Evolutionary conservation across 2,113 vertebrate genomes (phyloP).

Genomic region (Zosterops pallidus): DNA sequence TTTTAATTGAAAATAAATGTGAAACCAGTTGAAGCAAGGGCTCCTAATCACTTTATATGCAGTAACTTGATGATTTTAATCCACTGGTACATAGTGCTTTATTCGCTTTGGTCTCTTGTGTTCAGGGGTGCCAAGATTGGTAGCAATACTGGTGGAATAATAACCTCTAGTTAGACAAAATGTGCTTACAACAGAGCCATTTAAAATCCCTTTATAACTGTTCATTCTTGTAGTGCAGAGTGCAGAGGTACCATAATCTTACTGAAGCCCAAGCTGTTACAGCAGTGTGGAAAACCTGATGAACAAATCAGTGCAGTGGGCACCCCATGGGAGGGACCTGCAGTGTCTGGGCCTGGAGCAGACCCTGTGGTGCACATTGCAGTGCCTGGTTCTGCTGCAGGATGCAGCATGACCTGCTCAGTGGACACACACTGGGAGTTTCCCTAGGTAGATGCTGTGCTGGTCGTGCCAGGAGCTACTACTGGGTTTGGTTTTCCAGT

Average conservation of each 20-base stretch:
- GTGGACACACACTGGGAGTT: fast-evolving
- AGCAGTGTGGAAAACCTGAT: not conserved
- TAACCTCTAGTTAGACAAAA: not conserved
- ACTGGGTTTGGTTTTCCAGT: not conserved
- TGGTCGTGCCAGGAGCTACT: not conserved
- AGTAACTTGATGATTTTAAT: not conserved
- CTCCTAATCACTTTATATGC: not conserved
- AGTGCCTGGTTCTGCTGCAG: not conserved
- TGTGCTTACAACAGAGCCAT: not conserved
- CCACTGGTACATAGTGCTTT: not conserved
- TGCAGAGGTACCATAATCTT: not conserved
- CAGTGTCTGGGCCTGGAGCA: not conserved
- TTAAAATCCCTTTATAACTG: not conserved
- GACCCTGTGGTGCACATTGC: fast-evolving
- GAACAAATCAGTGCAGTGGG: not conserved
- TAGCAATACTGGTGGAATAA: not conserved
- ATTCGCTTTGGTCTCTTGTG: not conserved
- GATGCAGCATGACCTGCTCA: not conserved
- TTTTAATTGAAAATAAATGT: not conserved
- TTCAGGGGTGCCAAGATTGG: not conserved
- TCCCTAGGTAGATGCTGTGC: not conserved
- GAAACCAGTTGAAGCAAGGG: not conserved
- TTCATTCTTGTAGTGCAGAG: not conserved
- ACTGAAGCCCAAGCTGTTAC: not conserved
- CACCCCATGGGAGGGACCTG: not conserved